A percentile compares a stretch with the other conserved stretches of the same genome.
These are phyloP conservation scores for Carettochelys insculpta DNA, from an alignment of 2,113 vertebrate species.

Conservation along the genomic window DNA sequence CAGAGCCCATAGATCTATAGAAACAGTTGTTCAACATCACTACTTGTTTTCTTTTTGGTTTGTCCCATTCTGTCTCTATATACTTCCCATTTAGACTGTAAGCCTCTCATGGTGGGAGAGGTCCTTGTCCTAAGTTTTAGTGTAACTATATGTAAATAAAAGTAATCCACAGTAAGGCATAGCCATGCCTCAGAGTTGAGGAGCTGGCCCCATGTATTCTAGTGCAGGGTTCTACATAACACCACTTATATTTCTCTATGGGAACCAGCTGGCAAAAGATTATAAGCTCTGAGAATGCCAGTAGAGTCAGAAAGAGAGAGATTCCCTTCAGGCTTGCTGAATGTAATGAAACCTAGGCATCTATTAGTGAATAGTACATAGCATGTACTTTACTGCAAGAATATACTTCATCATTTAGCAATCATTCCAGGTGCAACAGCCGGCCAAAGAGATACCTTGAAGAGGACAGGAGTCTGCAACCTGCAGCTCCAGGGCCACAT, in stretches of 20 bases:
- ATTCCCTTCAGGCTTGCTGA: neutral
- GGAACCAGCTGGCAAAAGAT: neutral
- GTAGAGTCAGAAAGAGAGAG: neutral
- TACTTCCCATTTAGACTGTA: neutral
- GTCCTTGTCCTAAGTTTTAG: accelerated
- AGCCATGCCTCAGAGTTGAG: neutral
- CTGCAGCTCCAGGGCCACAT: too few species aligned
- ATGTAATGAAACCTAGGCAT: too few species aligned
- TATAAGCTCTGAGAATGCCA: neutral
- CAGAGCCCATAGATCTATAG: neutral
- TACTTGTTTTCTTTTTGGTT: neutral
- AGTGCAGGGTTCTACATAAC: neutral
- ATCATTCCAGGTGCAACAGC: neutral
- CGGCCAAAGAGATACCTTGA: constrained; percentile 13
- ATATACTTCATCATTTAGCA: constrained; percentile 9
- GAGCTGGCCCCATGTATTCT: neutral
- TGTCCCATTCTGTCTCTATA: neutral
- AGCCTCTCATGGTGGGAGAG: neutral
- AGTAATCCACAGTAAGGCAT: neutral
- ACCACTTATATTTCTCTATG: neutral
- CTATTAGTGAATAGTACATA: neutral
- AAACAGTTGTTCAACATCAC: neutral
- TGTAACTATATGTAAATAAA: neutral
- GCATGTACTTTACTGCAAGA: neutral
- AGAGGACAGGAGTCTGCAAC: too few species aligned